Base-by-base conservation (phyloP, 2,113 vertebrate genomes). In the Phrynosoma platyrhinos region DNA sequence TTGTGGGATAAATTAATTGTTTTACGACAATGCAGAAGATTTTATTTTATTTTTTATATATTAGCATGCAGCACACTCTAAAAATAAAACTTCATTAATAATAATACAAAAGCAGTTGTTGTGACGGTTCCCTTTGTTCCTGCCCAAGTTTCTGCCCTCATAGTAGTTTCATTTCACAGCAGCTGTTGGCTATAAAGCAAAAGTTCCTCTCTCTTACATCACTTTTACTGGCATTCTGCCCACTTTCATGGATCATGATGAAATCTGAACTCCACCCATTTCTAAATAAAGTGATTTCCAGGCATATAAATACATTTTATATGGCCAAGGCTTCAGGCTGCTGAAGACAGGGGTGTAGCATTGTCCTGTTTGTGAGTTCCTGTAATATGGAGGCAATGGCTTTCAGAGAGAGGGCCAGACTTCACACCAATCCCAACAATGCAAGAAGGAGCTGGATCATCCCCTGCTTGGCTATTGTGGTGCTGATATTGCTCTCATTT, bases 251-350 rank as follows among this genome's bases (percentile, higher is more conserved):
- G 25, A 27, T 4, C 0, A 7, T 80, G 66, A 87, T 71, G 85
- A 71, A 80, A 79, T 79, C 47, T 30, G 69, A 80, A 36, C 85
- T 20, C 64, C 85, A 20, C 85, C 85, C 85, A 42, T 79, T 55
- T 79, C 25, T 27, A 71, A 85, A 77, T 20, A 36, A 71, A 53
- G 16, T 71, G 32, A 75, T 58, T 52, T 62, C n/a, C 42, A 79
- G 69, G 76, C 30, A 55, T 55, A 87, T 87, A 87, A 87, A 72
- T 87, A 79, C 10, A 10, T 68, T 86, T 78, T 52, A 58, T 30
- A 53, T 25, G 20, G 14, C 4, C 85, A 69, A 52, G 40, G 71
- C 21, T 36, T 27, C 83, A 55, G 75, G 5, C 62, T 25, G 32
- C 40, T 68, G 62, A 78, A 86, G 85, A 71, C 20, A 47, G 23